Evolutionary conservation across 2,888 invertebrate genomes (phyloP), one percentile per base, ranked within the genome.

Genomic region (Amphipyra tragopoginis): DNA sequence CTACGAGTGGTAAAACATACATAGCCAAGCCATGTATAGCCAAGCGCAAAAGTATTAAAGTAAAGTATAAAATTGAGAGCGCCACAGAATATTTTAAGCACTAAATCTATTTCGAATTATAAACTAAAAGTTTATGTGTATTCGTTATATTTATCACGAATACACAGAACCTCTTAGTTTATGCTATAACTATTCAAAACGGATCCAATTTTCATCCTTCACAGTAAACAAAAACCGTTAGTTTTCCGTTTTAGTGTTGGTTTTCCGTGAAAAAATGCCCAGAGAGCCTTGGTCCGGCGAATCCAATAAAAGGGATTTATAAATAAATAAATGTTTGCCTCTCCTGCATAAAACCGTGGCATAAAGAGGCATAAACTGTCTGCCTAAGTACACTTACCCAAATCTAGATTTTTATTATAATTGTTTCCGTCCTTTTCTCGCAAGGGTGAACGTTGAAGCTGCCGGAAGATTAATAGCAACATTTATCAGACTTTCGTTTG

Each of bases 401-500:
- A 79, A 84, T 85, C 85, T 85, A 83, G 84, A 83, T 81, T 86
- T 85, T 85, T 85, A 82, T 82, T 80, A 80, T 79, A 86, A 81
- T 82, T 77, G 79, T 82, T 82, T 81, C 82, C 81, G 75, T 84
- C 81, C 76, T 76, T 83, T 83, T 81, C 80, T 82, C 86, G 80
- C 86, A 82, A 85, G 84, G 84, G 80, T 81, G 80, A 81, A 77
- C 77, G 74, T 74, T 78, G 82, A 88, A 85, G 81, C 82, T 83
- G 79, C 72, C 71, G 75, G 81, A 88, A 91, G 91, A 91, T 91
- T 89, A 91, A 91, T 91, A 83, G 88, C 82, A 83, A 85, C 91
- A 91, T 92, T 91, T 90, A 90, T 92, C 92, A 90, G 90, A 90
- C 89, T 90, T 92, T 89, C 90, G 91, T 90, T 91, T 91, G 91